Conservation (phyloP, 1,140 invertebrate genomes). For the Rhopalosiphum padi region DNA sequence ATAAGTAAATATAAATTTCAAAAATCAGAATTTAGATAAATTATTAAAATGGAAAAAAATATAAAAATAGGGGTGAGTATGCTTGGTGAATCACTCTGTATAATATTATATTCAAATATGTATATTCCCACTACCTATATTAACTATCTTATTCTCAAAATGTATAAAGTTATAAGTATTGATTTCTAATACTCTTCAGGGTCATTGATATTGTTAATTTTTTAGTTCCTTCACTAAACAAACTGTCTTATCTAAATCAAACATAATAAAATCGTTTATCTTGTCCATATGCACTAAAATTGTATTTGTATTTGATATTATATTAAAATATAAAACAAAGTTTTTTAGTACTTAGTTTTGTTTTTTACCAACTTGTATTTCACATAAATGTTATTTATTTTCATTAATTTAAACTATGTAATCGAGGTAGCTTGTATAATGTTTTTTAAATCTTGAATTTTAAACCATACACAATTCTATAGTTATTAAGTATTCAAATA, state of each 20-base stretch:
- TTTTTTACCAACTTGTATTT: neutral
- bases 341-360: neutral
- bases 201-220: neutral
- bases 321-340: neutral
- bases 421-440: neutral
- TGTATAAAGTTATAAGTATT: neutral
- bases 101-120: no score
- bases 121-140: neutral
- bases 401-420: neutral
- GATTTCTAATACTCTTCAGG: neutral
- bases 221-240: neutral
- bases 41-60: no score
- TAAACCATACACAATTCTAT: no score
- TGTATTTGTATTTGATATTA: neutral
- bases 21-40: no score
- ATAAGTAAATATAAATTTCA: no score
- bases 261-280: neutral
- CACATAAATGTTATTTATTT: neutral
- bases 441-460: neutral
- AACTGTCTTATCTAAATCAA: constrained; percentile 4
- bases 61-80: no score
- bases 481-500: no score
- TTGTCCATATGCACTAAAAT: neutral
- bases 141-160: no score
- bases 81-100: no score